Evolutionary conservation across 2,113 vertebrate species (phyloP).

Genomic region (Psettodes erumei): DNA sequence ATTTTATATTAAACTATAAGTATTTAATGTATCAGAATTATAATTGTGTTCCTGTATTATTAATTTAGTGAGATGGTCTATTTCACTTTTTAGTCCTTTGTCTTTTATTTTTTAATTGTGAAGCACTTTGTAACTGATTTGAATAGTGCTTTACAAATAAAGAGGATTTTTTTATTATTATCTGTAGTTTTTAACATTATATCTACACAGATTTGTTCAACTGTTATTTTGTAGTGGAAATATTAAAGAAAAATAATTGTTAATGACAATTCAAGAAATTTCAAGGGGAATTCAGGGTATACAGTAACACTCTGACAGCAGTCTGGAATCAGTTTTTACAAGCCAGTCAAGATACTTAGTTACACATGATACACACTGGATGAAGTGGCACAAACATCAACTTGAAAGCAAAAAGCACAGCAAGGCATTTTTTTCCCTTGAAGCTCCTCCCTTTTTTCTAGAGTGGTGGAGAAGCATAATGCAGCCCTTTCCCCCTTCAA

Average conservation of each 20-base stretch:
- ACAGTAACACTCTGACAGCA: neutral
- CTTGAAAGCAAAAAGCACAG: constrained; percentile 35
- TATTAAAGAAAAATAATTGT: no score
- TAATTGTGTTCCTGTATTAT: no score
- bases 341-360: neutral
- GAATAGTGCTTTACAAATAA: neutral
- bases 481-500: constrained; percentile 27
- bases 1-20: neutral
- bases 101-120: neutral
- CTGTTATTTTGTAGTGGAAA: no score
- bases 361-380: neutral
- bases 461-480: constrained; percentile 8
- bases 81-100: neutral
- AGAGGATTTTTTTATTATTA: neutral
- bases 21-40: neutral
- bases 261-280: neutral
- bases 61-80: no score
- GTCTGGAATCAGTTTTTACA: neutral
- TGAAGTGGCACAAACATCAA: constrained; percentile 11
- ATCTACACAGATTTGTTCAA: neutral
- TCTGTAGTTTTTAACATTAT: neutral
- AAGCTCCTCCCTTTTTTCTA: constrained; percentile 39
- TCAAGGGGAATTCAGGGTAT: neutral
- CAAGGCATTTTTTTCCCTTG: constrained; percentile 50
- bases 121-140: neutral